Evolutionary conservation across 2,797 vertebrate species (phyloP), one percentile per base, ranked within the genome.

Genomic region (Epinephelus coioides): DNA sequence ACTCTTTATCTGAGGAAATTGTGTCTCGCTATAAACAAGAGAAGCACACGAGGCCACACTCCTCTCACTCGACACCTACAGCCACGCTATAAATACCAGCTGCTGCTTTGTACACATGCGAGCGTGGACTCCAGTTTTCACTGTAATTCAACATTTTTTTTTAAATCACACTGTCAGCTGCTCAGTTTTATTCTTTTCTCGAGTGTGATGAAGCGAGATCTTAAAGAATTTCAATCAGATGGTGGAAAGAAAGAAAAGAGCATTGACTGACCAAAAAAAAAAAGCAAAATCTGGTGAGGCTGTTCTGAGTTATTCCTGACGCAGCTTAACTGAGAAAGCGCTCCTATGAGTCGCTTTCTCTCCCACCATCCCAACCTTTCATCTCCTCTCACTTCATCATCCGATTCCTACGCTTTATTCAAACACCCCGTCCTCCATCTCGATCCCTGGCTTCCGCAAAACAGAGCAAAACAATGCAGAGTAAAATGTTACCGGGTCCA

Each of bases 31-130:
- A 71, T 76, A 89, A 91, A 94, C 78, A 86, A 80, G 81, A 85
- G 86, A 82, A 72, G 83, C 77, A 56, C 82, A 81, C 59, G 74
- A 89, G 87, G 85, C 81, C 87, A 84, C 88, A 81, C 85, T 92
- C 87, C 86, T 80, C 86, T 92, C 91, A 88, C 85, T 88, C 62
- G 46, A 91, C 91, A 92, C 91, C 91, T 92, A 90, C 91, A 85
- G 73, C 85, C 86, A 71, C 38, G 61, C 91, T 93, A 90, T 88
- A 92, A 92, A 93, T 93, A 91, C 81, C 88, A 85, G 73, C 82
- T 82, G 76, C 54, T 64, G 78, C 60, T 90, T 69, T 59, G 79
- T 66, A 67, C 67, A 74, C 75, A 74, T 27, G 53, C 55, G 71
- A 74, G 40, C 44, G 62, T 50, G 61, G 62, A 79, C 65, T 51